Conservation (phyloP, 2,113 vertebrate species). For the Microtus oregoni region DNA sequence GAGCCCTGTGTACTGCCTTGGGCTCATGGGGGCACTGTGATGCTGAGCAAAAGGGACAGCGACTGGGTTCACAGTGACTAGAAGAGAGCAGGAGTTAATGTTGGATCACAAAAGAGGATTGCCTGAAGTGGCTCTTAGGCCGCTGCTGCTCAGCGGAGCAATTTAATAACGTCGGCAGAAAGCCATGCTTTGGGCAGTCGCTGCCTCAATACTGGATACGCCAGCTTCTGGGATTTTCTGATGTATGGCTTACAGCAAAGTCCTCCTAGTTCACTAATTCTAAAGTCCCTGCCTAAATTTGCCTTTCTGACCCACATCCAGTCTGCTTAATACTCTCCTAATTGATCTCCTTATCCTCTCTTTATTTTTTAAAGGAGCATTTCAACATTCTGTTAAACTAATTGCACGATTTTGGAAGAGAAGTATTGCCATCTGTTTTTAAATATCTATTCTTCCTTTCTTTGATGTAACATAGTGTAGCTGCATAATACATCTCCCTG, state of each 20-base stretch:
- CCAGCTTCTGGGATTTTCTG: not conserved
- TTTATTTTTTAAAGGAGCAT: not conserved
- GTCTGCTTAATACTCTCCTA: not conserved
- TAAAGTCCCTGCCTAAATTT: not conserved
- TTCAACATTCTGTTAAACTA: not conserved
- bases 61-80: not conserved
- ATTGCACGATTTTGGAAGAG: not conserved
- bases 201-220: not conserved
- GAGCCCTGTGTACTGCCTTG: not conserved
- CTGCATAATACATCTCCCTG: not conserved
- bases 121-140: constrained; percentile 31
- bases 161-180: constrained; percentile 18
- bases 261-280: not conserved
- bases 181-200: not conserved
- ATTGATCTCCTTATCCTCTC: not conserved
- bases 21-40: constrained; percentile 50
- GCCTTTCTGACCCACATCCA: not conserved
- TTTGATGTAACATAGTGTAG: not conserved
- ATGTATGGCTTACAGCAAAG: not conserved
- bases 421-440: not conserved
- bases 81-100: constrained; percentile 2
- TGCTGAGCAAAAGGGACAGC: not conserved
- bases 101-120: not conserved
- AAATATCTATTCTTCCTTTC: not conserved
- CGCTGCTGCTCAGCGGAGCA: not conserved